These are phyloP conservation scores for Luffia ferchaultella DNA, from an alignment of 2,888 invertebrate genomes.

Conservation along the genomic window DNA sequence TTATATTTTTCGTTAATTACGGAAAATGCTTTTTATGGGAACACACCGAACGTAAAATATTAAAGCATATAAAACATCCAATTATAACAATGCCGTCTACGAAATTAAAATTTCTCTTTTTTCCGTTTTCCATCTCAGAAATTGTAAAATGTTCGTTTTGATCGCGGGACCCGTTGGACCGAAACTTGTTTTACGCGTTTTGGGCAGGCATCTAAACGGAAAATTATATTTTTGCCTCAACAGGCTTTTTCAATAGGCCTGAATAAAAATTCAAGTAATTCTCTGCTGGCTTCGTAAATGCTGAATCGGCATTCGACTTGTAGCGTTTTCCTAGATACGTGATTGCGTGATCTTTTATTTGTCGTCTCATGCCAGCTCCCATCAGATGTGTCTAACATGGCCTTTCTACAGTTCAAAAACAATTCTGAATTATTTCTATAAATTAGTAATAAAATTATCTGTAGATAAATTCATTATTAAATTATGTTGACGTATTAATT, in stretches of 20 bases:
- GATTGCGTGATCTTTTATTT: no score
- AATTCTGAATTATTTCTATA: no score
- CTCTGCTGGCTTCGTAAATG: not conserved
- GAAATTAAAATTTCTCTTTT: not conserved
- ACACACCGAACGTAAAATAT: no score
- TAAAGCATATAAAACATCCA: not conserved
- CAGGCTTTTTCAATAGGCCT: not conserved
- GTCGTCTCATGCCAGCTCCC: no score
- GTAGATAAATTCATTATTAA: no score
- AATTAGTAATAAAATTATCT: no score
- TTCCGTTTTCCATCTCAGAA: not conserved
- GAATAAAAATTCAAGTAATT: not conserved
- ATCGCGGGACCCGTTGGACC: not conserved
- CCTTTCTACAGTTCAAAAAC: no score
- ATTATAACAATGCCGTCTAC: not conserved
- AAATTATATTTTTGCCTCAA: constrained; percentile 4
- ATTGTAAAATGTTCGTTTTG: not conserved
- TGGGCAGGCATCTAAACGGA: constrained; percentile 2
- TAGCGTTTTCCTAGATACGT: not conserved
- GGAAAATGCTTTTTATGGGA: no score
- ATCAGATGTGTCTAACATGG: no score
- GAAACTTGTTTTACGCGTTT: constrained; percentile 2
- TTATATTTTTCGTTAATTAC: no score
- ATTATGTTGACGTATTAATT: no score
- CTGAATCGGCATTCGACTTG: not conserved